phyloP scores from a whole-genome alignment of 2,797 vertebrate species.

The Nothura maculosa region DNA sequence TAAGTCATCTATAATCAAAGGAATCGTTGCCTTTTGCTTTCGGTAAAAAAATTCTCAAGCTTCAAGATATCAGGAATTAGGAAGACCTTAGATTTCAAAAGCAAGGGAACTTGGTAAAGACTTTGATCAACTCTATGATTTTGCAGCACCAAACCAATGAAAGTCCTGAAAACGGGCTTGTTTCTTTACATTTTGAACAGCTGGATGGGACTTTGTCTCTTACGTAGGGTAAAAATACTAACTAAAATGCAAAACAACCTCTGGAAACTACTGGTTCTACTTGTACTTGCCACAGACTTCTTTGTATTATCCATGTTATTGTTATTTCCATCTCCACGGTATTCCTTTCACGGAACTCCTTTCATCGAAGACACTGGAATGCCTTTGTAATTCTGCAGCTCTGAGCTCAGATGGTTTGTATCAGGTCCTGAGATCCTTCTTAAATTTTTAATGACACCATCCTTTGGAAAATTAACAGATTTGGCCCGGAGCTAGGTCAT shows the following conservation, averaged over 20 bases:
- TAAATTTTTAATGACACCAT: not conserved
- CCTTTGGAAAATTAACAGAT: conserved; percentile 35
- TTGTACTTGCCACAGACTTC: not conserved
- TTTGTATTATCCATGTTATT: not conserved
- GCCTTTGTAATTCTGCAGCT: not conserved
- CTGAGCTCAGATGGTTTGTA: conserved; percentile 46
- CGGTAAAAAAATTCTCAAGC: not conserved
- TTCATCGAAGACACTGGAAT: not conserved
- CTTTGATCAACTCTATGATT: not conserved
- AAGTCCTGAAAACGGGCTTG: not conserved
- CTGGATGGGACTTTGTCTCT: not conserved
- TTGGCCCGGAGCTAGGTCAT: not conserved
- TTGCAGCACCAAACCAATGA: not conserved
- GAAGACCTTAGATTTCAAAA: not conserved
- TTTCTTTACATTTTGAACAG: not conserved
- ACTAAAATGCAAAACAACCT: not conserved
- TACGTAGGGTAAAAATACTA: not conserved
- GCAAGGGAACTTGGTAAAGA: not conserved
- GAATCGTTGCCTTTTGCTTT: not conserved
- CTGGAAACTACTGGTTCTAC: not conserved
- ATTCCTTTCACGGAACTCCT: not conserved
- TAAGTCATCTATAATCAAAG: not conserved
- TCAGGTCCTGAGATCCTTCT: conserved; percentile 28
- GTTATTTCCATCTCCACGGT: not conserved
- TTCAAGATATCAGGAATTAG: too few relatives aligned